phyloP scores from a whole-genome alignment of 1,140 invertebrate genomes.

The Drosophila sp. region DNA sequence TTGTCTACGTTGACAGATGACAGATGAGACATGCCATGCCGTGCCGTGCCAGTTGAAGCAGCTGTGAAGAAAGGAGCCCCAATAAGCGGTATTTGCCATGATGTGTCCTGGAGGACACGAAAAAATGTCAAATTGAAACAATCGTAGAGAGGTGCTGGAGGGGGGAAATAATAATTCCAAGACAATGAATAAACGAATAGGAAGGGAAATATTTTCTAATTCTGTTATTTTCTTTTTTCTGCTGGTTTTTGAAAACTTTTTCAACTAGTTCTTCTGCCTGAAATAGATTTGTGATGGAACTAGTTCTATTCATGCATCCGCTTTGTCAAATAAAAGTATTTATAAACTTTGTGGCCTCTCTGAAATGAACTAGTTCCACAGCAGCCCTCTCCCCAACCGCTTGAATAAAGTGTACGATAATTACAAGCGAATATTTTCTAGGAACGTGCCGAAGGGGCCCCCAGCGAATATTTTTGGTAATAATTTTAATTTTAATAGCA shows the following conservation, averaged over 20 bases:
- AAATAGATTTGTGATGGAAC: neutral
- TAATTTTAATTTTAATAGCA: slow-evolving; percentile 50
- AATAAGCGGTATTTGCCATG: neutral
- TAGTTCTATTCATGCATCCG: neutral
- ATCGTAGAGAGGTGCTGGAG: neutral
- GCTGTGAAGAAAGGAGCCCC: neutral
- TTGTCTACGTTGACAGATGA: slow-evolving; percentile 54
- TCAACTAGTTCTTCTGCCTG: neutral
- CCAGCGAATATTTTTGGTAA: slow-evolving; percentile 15
- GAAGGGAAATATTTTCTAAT: too few species aligned
- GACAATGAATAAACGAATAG: slow-evolving; percentile 24
- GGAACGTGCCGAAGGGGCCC: slow-evolving; percentile 18
- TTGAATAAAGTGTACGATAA: slow-evolving; percentile 22
- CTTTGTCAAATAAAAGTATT: too few species aligned
- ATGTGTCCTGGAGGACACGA: slow-evolving; percentile 15
- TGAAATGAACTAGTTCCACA: neutral
- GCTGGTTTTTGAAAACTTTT: neutral
- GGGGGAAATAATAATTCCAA: slow-evolving; percentile 39
- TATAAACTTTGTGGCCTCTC: neutral
- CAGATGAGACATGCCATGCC: neutral
- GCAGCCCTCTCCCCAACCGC: neutral
- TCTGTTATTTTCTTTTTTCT: neutral
- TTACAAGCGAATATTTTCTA: slow-evolving; percentile 32
- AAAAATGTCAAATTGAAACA: slow-evolving; percentile 22
- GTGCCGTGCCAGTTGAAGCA: too few species aligned